Evolutionary conservation across 1,140 invertebrate species (phyloP), one percentile per base, ranked within the genome.

Genomic region (Pogonomyrmex barbatus): DNA sequence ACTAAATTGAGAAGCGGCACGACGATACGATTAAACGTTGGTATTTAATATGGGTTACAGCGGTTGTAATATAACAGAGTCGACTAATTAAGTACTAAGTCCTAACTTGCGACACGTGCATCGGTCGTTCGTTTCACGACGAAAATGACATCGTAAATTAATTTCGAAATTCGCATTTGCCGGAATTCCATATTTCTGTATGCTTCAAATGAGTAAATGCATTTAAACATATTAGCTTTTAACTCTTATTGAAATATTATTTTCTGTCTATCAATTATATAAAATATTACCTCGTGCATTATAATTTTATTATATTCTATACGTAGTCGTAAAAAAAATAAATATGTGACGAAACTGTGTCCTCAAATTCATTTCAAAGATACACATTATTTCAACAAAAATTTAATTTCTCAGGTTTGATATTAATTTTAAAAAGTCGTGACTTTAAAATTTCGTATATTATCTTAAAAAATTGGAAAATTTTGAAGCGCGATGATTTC

Each of bases 1-100:
- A 33, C 39, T 76, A 76, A 42, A 75, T 24, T 42, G 36, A 76
- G 24, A 76, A 58, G 30, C 45, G 14, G 10, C 42, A 68, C 24
- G 12, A 10, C 24, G 39, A 60, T 33, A 33, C 3, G 6, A 45
- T 45, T 76, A 60, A 76, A 76, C 14, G 10, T 14, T 10, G 33
- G 17, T 73, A 73, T 73, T 73, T 73, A 73, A 73, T 52, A 10
- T 71, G 33, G 10, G 8, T 75, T 58, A 76, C 12, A 76, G n/a
- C 24, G 39, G 39, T 76, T n/a, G 24, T 45, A 42, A 45, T 60
- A 60, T 60, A 60, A 76, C 39, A 45, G 54, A 30, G 24, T 30
- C 10, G 24, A 50, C 14, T 76, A 60, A 76, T 76, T 60, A 60
- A 45, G 36, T 56, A 56, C 14, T 10, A 60, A 76, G 39, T 45